These are phyloP conservation scores for Labroides dimidiatus DNA, from an alignment of 2,797 vertebrate genomes.

Conservation along the genomic window DNA sequence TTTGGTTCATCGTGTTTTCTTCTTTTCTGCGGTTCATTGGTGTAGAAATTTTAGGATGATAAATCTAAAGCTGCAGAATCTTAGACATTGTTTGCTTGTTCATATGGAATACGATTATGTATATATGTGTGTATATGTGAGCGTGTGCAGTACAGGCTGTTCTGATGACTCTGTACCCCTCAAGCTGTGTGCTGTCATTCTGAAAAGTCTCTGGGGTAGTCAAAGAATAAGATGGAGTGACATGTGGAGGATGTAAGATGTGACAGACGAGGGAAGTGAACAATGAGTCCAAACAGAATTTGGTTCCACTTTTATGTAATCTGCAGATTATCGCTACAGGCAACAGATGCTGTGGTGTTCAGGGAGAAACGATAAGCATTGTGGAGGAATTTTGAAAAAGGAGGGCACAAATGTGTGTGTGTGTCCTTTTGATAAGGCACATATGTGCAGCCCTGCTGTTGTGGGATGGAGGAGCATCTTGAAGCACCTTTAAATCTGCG, in stretches of 20 bases:
- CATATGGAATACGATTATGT: neutral
- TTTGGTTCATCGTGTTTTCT: too few species aligned
- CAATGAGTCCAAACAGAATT: constrained; percentile 28
- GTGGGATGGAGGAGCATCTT: constrained; percentile 32
- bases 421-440: constrained; percentile 31
- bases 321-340: constrained; percentile 48
- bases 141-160: constrained; percentile 11
- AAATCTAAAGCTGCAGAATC: neutral
- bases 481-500: constrained; percentile 42
- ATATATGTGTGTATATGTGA: neutral
- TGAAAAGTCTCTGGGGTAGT: constrained; percentile 36
- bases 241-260: neutral
- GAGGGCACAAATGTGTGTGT: constrained; percentile 27
- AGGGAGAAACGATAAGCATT: constrained; percentile 34
- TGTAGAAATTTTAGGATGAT: too few species aligned
- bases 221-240: constrained; percentile 4
- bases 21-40: too few species aligned
- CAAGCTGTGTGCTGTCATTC: constrained; percentile 39
- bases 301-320: constrained; percentile 42
- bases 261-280: neutral
- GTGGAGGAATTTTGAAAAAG: constrained; percentile 38
- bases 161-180: constrained; percentile 17
- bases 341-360: constrained; percentile 62
- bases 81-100: neutral
- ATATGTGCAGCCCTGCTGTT: constrained; percentile 52